A percentile compares a stretch with the other conserved stretches of the same genome.
These are phyloP conservation scores for Nephotettix cincticeps DNA, from an alignment of 1,140 invertebrate species.

Conservation along the genomic window DNA sequence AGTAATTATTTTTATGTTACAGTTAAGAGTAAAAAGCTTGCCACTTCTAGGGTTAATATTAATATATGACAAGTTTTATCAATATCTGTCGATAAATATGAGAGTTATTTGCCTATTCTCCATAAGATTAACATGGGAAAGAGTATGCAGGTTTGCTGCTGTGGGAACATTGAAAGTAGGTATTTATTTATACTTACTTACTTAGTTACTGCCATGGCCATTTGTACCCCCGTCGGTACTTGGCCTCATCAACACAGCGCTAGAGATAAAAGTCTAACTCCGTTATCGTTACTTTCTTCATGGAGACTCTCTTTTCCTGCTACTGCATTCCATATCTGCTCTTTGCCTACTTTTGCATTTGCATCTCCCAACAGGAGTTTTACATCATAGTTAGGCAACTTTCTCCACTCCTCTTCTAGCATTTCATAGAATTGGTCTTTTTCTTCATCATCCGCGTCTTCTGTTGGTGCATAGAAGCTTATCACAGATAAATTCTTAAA, in stretches of 20 bases:
- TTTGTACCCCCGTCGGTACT: too few relatives aligned
- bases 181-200: conserved; percentile 34
- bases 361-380: conserved; percentile 32
- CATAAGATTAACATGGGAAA: too few relatives aligned
- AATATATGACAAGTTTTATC: too few relatives aligned
- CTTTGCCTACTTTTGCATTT: conserved; percentile 32
- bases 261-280: conserved; percentile 33
- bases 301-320: conserved; percentile 45
- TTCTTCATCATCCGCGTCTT: too few relatives aligned
- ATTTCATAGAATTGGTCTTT: conserved; percentile 33
- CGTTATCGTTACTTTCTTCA: conserved; percentile 35
- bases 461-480: conserved; percentile 31
- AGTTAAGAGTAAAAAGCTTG: too few relatives aligned
- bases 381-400: conserved; percentile 25
- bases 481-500: conserved; percentile 17
- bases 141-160: too few relatives aligned
- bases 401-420: conserved; percentile 26
- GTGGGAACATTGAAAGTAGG: conserved; percentile 38
- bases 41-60: too few relatives aligned
- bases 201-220: too few relatives aligned
- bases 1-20: too few relatives aligned
- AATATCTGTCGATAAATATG: too few relatives aligned
- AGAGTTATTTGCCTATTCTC: too few relatives aligned
- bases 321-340: conserved; percentile 22
- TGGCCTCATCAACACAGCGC: too few relatives aligned